Base-by-base conservation (phyloP, 1,140 invertebrate genomes). In the Mesaphorura yosii region DNA sequence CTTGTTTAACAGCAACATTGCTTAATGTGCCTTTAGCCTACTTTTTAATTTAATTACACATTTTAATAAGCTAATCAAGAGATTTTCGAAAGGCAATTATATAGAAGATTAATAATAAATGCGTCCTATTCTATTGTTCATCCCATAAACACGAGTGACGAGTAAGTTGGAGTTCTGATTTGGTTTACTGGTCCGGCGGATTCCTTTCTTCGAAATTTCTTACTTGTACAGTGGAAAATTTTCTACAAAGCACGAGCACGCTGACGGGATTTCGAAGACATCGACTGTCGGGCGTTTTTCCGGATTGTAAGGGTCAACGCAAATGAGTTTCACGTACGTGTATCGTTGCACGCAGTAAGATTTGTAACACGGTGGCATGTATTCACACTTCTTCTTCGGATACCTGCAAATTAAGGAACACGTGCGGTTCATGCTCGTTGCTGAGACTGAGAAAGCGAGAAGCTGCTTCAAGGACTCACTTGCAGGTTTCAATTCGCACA, bases 161-260 rank as follows among this genome's bases (percentile, higher is more conserved):
- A n/a, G n/a, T n/a, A n/a, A n/a, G n/a, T n/a, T n/a, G n/a, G n/a
- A n/a, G n/a, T n/a, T n/a, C n/a, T n/a, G n/a, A n/a, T n/a, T n/a
- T n/a, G n/a, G n/a, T n/a, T n/a, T n/a, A n/a, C n/a, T n/a, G n/a
- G n/a, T n/a, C n/a, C n/a, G n/a, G n/a, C n/a, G n/a, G n/a, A n/a
- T n/a, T n/a, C n/a, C n/a, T n/a, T n/a, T 34, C n/a, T 34, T 34
- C n/a, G 10, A 34, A 34, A 10, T 42, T 46, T 20, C 27, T 28
- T 42, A 20, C 55, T 63, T 63, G 44, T 64, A 66, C 22, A 65
- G 56, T 14, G 59, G 48, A 45, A 65, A 66, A 55, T 66, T 66
- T 55, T 68, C 69, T 7, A 73, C 68, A 39, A 69, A 68, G 45
- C 71, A 73, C 2, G 69, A 67, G 47, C 71, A 73, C 10, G 69